Evolutionary conservation across 2,888 invertebrate species (phyloP).

Genomic region (Xestia ashworthii): DNA sequence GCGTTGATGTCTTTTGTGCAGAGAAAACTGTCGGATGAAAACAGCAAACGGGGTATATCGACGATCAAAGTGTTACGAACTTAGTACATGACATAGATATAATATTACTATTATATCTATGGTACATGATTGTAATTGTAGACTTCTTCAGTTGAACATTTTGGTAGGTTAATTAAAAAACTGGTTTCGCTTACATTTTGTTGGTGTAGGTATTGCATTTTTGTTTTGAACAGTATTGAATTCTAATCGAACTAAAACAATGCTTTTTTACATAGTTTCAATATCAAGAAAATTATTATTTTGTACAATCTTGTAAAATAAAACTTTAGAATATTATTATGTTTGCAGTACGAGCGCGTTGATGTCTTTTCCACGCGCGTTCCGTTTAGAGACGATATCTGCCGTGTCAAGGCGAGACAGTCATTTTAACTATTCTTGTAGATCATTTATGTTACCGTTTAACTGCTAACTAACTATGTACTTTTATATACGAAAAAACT

Average conservation of each 20-base stretch:
- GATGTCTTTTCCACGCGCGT: slow-evolving; percentile 50
- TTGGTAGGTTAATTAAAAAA: neutral
- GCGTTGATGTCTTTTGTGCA: slow-evolving; percentile 38
- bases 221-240: neutral
- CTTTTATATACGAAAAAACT: neutral
- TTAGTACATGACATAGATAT: too few species aligned
- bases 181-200: neutral
- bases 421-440: slow-evolving; percentile 51
- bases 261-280: neutral
- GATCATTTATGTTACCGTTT: slow-evolving; percentile 57
- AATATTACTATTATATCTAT: too few species aligned
- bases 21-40: neutral
- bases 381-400: slow-evolving; percentile 30
- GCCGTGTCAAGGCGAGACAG: slow-evolving; percentile 65
- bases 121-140: neutral
- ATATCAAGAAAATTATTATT: neutral
- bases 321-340: neutral
- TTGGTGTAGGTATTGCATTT: neutral
- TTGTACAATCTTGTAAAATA: neutral
- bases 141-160: neutral
- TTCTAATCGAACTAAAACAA: neutral
- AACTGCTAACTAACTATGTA: neutral
- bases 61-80: neutral
- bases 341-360: slow-evolving; percentile 18
- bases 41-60: neutral